phyloP scores from a whole-genome alignment of 1,140 invertebrate species.

The Caerostris extrusa region DNA sequence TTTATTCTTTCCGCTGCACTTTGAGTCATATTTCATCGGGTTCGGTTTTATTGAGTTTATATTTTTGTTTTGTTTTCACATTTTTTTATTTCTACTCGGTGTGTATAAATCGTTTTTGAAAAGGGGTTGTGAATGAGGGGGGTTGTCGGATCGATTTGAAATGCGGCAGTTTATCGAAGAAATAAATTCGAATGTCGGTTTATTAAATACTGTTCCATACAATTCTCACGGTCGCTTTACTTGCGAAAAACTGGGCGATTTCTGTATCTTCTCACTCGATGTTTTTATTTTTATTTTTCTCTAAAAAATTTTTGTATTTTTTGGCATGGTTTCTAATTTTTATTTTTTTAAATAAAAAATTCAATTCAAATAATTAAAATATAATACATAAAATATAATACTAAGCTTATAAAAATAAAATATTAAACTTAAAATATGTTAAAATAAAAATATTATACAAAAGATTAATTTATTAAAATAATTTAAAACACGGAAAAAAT shows the following conservation, averaged over 20 bases:
- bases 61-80: conserved; percentile 15
- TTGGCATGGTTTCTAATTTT: too few relatives aligned
- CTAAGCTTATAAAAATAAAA: too few relatives aligned
- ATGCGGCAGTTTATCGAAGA: conserved; percentile 58
- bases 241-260: neutral
- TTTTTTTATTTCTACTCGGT: neutral
- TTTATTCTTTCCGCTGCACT: conserved; percentile 36
- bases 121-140: too few relatives aligned
- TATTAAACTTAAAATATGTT: too few relatives aligned
- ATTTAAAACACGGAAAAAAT: too few relatives aligned
- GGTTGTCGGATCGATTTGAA: conserved; percentile 55
- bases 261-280: neutral
- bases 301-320: too few relatives aligned
- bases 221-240: conserved; percentile 36
- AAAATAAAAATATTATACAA: too few relatives aligned
- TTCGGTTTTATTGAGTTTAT: conserved; percentile 71
- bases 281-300: neutral
- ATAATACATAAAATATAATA: too few relatives aligned
- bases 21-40: conserved; percentile 61
- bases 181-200: conserved; percentile 63
- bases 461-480: too few relatives aligned
- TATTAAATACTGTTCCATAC: conserved; percentile 61
- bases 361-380: too few relatives aligned
- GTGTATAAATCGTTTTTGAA: conserved; percentile 62
- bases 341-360: too few relatives aligned